These are phyloP conservation scores for Eumaeus atala DNA, from an alignment of 1,140 invertebrate species.

Conservation along the genomic window DNA sequence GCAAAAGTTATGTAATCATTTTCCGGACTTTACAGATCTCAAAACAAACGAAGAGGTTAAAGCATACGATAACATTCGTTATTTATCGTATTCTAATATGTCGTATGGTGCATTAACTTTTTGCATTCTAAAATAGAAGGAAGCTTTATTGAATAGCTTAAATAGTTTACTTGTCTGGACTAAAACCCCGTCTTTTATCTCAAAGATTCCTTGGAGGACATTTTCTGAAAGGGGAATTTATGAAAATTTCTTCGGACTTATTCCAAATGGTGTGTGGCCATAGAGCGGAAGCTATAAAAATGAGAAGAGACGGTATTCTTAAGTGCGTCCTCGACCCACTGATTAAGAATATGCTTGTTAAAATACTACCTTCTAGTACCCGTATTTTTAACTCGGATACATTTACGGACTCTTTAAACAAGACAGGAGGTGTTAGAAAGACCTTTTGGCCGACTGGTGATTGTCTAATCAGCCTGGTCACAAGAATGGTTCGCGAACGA, in stretches of 20 bases:
- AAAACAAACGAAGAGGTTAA: too few relatives aligned
- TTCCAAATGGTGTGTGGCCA: conserved; percentile 21
- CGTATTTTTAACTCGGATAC: conserved; percentile 17
- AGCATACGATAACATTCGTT: too few relatives aligned
- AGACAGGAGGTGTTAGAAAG: conserved; percentile 23
- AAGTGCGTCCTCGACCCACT: conserved; percentile 19
- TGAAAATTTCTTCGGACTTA: conserved; percentile 20
- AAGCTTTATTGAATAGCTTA: conserved; percentile 13
- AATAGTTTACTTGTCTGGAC: conserved; percentile 14
- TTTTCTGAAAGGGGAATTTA: conserved; percentile 20
- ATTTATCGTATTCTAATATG: too few relatives aligned
- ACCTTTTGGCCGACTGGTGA: conserved; percentile 12
- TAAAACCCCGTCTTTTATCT: conserved; percentile 13
- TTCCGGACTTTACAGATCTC: too few relatives aligned
- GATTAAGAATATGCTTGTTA: conserved; percentile 5
- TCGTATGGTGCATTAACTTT: too few relatives aligned
- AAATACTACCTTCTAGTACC: conserved; percentile 16
- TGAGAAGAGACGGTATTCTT: conserved; percentile 18
- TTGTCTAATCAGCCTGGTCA: not conserved
- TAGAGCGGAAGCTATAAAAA: conserved; percentile 19
- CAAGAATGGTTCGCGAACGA: not conserved
- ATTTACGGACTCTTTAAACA: conserved; percentile 18
- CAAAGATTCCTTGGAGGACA: conserved; percentile 11
- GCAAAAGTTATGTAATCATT: too few relatives aligned
- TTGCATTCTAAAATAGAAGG: too few relatives aligned